Base-by-base conservation (phyloP, 1,140 invertebrate genomes). In the Camponotus vicinus region DNA sequence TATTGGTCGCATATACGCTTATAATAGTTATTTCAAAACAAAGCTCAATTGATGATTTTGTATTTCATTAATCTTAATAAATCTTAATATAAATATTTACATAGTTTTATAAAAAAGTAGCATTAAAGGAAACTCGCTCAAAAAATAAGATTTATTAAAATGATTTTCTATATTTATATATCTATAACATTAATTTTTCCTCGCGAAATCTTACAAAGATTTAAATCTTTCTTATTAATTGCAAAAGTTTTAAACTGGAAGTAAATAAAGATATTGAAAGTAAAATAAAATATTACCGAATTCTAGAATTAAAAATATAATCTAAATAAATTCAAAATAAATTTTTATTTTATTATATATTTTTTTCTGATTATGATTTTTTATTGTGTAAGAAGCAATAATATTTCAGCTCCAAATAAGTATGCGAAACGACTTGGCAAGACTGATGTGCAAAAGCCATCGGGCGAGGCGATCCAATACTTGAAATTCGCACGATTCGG, bases 401-500 rank as follows among this genome's bases (percentile, higher is more conserved):
- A 59, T 59, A 27, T 40, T 49, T 15, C 2, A 55, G 18, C 4
- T 15, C 13, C 4, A 52, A 18, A 18, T 21, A 34, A 40, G 40
- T 59, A 59, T 40, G 34, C 71, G 52, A 59, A 15, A 55, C 55
- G 21, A 21, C 11, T 21, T 73, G 2, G 32, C 18, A 59, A 59
- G 18, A 45, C 15, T 34, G 9, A 40, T 32, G 52, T 34, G 15
- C 27, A 21, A 37, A 45, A 27, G 45, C 27, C 52, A 45, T 18
- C 34, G 45, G 21, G 55, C 70, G n/a, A 70, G 11, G 61, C 59
- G 21, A 77, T 78, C 34, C 42, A 64, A 78, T 78, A 78, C 73
- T 85, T 42, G 82, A 85, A 85, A 77, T 85, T 85, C 61, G 82
- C 55, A 27, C 66, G 27, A 9, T 40, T 40, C 7, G 37, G 45